Evolutionary conservation across 2,797 vertebrate species (phyloP).

Genomic region (Lateolabrax maculatus): DNA sequence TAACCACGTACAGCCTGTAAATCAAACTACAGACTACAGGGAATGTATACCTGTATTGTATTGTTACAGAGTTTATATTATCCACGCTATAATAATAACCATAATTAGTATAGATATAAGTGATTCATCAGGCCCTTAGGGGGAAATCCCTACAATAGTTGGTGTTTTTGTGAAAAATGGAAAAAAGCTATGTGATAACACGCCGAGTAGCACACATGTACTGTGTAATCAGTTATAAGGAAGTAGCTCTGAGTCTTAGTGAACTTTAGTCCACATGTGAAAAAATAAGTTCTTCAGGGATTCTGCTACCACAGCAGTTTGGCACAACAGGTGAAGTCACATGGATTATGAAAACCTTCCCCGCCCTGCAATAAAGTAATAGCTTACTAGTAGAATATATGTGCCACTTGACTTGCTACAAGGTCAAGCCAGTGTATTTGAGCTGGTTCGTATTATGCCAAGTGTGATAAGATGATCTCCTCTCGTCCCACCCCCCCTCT

Average conservation of each 20-base stretch:
- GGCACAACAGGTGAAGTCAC: not conserved
- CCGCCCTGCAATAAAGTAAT: not conserved
- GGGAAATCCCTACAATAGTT: not conserved
- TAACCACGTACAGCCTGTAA: not conserved
- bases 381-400: not conserved
- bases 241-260: not conserved
- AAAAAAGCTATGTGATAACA: not conserved
- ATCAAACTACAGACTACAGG: not conserved
- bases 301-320: not conserved
- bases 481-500: not conserved
- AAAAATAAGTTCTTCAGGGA: not conserved
- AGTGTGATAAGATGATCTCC: slow-evolving; percentile 1
- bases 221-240: not conserved
- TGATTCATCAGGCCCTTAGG: not conserved
- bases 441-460: not conserved
- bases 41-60: not conserved
- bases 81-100: not conserved
- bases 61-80: not conserved
- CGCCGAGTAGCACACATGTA: not conserved
- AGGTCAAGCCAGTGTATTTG: not conserved
- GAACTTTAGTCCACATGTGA: not conserved
- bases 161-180: not conserved
- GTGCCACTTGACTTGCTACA: not conserved
- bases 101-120: not conserved
- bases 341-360: not conserved